phyloP scores from a whole-genome alignment of 2,888 invertebrate genomes.

The Synanthedon andrenaeformis region DNA sequence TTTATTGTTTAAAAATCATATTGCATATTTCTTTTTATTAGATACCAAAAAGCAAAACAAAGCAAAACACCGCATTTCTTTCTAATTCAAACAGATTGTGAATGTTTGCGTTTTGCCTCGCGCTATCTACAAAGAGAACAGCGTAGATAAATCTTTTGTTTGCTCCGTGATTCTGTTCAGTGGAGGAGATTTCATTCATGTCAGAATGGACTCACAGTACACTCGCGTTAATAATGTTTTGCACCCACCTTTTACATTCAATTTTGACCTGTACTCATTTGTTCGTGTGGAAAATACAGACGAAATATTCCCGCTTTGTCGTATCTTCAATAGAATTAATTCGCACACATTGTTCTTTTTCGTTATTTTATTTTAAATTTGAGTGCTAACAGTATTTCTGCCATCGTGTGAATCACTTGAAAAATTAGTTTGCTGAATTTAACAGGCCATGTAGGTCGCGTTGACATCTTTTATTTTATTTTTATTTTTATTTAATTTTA shows the following conservation, averaged over 20 bases:
- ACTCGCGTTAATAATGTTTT: not conserved
- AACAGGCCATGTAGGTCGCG: too few species aligned
- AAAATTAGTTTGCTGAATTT: too few species aligned
- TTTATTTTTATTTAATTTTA: too few species aligned
- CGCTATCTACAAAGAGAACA: constrained; percentile 5
- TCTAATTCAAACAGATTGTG: not conserved
- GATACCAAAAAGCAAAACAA: too few species aligned
- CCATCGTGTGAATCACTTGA: too few species aligned
- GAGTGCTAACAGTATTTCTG: too few species aligned
- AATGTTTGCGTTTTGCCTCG: not conserved
- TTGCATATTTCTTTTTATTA: too few species aligned
- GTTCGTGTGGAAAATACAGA: not conserved
- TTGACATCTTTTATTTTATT: too few species aligned
- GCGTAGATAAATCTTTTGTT: constrained; percentile 21
- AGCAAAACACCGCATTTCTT: not conserved
- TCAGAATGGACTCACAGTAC: not conserved
- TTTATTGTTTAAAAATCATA: too few species aligned
- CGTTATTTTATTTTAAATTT: too few species aligned
- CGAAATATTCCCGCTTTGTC: not conserved
- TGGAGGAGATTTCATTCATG: not conserved
- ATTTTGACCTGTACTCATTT: not conserved
- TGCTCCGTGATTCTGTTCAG: constrained; percentile 2
- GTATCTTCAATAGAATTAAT: too few species aligned
- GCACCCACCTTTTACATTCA: not conserved
- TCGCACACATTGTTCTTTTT: too few species aligned